These are phyloP conservation scores for Bugula neritina DNA, from an alignment of 2,888 invertebrate genomes.

Conservation along the genomic window DNA sequence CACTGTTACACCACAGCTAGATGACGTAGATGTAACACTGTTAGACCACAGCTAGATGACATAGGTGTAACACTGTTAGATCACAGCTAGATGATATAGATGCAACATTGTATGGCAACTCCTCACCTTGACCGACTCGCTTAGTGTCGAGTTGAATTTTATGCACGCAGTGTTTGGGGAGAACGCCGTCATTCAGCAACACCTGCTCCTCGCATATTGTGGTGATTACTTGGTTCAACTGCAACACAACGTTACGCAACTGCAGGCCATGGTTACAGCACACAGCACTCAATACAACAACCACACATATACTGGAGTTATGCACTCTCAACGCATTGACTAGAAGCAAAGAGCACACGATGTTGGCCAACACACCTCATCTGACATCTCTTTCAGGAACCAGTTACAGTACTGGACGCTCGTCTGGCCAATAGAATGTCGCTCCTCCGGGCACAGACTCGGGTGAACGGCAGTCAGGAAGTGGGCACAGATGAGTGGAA, in stretches of 20 bases:
- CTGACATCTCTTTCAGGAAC: constrained; percentile 97
- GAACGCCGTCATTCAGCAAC: constrained; percentile 81
- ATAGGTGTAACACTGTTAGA: background rate
- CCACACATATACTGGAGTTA: no score
- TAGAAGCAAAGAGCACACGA: no score
- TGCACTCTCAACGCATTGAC: no score
- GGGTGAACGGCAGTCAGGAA: constrained; percentile 91
- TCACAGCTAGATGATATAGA: background rate
- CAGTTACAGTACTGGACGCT: constrained; percentile 87
- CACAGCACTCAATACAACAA: no score
- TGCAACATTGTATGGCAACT: background rate
- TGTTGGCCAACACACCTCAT: constrained; percentile 70
- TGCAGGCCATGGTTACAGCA: no score
- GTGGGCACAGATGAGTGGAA: constrained; percentile 94
- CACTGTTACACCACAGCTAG: background rate
- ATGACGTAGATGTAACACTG: background rate
- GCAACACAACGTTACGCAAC: no score
- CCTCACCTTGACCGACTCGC: constrained; percentile 2
- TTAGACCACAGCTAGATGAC: background rate
- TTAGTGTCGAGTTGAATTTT: background rate
- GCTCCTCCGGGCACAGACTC: constrained; percentile 93
- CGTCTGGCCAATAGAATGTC: constrained; percentile 71
- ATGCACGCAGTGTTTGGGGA: constrained; percentile 24
- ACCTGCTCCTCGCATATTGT: constrained; percentile 98
- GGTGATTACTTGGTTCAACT: constrained; percentile 84